A percentile compares a stretch with the other conserved stretches of the same genome.
Conservation (phyloP, 2,797 vertebrate species). For the Mionectes olivaceus region DNA sequence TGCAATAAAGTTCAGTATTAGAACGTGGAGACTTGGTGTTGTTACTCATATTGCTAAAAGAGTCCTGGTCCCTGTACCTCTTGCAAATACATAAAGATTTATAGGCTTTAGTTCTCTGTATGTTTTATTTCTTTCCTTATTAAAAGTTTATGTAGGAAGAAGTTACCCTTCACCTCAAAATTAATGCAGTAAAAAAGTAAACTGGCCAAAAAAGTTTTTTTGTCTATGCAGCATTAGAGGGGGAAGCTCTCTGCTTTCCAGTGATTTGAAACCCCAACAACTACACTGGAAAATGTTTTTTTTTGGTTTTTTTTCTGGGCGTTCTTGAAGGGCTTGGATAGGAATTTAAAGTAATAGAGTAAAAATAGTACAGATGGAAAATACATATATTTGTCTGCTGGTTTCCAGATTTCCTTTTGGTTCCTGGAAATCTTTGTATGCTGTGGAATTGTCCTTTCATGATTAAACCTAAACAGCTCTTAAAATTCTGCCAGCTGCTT, state of each 20-base stretch:
- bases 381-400: background rate
- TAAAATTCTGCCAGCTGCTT: background rate
- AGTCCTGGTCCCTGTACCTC: background rate
- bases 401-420: conserved; percentile 32
- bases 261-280: background rate
- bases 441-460: background rate
- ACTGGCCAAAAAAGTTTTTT: background rate
- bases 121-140: background rate
- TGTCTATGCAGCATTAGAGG: background rate
- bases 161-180: background rate
- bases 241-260: background rate
- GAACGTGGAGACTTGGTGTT: background rate
- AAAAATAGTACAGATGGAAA: conserved; percentile 54
- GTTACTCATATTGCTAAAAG: background rate
- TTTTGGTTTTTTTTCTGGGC: background rate
- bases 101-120: background rate
- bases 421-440: conserved; percentile 32
- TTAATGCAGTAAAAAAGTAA: background rate
- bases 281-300: conserved; percentile 2
- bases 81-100: background rate
- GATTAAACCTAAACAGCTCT: background rate
- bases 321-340: background rate
- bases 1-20: conserved; percentile 54
- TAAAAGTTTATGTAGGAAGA: background rate
- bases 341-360: background rate